Conservation (phyloP, 2,888 invertebrate genomes). For the Neoaliturus tenellus region DNA sequence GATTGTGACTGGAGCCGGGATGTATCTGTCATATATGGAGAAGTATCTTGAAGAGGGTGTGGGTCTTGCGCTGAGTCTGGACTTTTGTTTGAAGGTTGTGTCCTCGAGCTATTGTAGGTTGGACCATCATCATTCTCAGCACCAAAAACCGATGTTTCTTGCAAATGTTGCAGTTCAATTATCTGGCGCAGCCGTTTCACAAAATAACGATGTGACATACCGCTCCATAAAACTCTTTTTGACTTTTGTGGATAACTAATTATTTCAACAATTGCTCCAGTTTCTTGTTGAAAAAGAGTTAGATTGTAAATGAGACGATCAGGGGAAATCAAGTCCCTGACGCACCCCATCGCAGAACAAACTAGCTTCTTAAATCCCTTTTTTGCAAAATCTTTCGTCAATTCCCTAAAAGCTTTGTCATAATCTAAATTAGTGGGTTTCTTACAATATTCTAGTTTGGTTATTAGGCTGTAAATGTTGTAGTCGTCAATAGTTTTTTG, state of each 20-base stretch:
- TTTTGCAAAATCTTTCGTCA: not conserved
- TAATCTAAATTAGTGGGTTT: conserved; percentile 7
- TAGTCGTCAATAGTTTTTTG: not conserved
- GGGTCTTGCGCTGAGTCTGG: too few relatives aligned
- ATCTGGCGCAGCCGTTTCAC: too few relatives aligned
- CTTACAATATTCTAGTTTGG: not conserved
- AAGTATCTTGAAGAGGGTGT: too few relatives aligned
- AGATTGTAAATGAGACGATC: not conserved
- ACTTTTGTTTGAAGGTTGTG: too few relatives aligned
- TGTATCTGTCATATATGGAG: too few relatives aligned
- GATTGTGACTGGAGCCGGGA: too few relatives aligned
- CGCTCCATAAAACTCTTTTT: not conserved
- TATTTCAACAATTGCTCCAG: not conserved
- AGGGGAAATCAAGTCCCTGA: not conserved
- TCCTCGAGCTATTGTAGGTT: too few relatives aligned
- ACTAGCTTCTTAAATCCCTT: not conserved
- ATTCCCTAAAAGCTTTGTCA: not conserved
- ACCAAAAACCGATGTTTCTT: not conserved
- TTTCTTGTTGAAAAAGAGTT: not conserved
- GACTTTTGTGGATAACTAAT: not conserved
- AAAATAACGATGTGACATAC: not conserved
- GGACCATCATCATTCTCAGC: too few relatives aligned
- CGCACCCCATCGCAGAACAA: conserved; percentile 7
- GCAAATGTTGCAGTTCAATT: not conserved
- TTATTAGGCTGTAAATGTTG: conserved; percentile 1